Evolutionary conservation across 2,113 vertebrate species (phyloP).

Genomic region (Chinchilla lanigera): DNA sequence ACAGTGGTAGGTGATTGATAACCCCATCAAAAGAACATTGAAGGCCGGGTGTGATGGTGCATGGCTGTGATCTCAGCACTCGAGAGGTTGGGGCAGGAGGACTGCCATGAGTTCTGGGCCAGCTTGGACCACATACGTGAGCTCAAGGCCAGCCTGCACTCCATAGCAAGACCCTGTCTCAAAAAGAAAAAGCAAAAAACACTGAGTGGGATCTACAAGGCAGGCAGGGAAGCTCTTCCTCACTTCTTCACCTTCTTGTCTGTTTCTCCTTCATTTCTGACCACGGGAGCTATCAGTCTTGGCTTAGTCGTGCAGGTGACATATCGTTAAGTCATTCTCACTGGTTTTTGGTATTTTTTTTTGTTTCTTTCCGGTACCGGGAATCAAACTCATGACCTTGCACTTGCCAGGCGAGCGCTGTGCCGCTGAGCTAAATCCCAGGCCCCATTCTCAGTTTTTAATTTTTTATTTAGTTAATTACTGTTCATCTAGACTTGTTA

Average conservation of each 20-base stretch:
- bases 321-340: not conserved
- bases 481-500: not conserved
- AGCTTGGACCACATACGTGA: not conserved
- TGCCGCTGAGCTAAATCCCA: too few species aligned
- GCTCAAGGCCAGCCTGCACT: not conserved
- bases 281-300: not conserved
- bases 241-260: not conserved
- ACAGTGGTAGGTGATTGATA: not conserved
- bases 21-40: not conserved
- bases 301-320: not conserved
- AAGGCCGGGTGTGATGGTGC: not conserved
- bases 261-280: not conserved
- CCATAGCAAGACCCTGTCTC: not conserved
- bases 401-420: too few species aligned
- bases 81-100: not conserved
- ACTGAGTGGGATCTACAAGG: not conserved
- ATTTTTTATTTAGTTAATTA: constrained; percentile 12
- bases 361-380: too few species aligned
- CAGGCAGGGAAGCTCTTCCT: not conserved
- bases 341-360: too few species aligned
- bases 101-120: not conserved
- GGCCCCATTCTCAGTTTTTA: too few species aligned
- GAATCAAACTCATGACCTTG: too few species aligned
- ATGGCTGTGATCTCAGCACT: not conserved
- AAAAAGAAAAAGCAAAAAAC: not conserved